Percentiles rank a stretch among this genome's conserved stretches.
These are phyloP conservation scores for Axea sp. DNA, from an alignment of 2,888 invertebrate genomes.

Conservation along the genomic window DNA sequence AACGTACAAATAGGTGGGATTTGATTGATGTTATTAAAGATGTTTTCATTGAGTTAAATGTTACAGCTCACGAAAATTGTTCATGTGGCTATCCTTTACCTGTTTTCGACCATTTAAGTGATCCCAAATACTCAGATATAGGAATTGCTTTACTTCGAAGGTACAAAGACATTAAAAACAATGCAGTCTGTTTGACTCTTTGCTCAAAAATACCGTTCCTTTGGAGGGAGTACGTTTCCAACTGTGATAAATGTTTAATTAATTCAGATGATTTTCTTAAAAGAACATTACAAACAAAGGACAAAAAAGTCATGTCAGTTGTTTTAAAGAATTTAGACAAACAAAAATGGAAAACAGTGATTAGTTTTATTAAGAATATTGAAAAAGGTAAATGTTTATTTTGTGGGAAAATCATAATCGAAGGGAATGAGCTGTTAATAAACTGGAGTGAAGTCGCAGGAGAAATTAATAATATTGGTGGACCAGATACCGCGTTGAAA, in stretches of 20 bases:
- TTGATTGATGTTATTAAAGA: constrained; percentile 76
- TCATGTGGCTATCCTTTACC: constrained; percentile 83
- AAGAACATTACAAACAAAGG: constrained; percentile 82
- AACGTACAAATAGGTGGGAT: constrained; percentile 60
- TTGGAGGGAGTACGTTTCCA: constrained; percentile 82
- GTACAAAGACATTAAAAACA: constrained; percentile 73
- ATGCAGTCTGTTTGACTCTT: constrained; percentile 66
- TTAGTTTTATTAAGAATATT: constrained; percentile 81
- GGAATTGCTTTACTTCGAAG: constrained; percentile 82
- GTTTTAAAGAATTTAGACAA: constrained; percentile 81
- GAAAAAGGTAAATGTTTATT: constrained; percentile 83
- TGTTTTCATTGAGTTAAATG: constrained; percentile 82
- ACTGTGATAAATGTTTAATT: constrained; percentile 77
- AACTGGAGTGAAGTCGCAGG: constrained; percentile 83
- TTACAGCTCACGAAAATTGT: constrained; percentile 78
- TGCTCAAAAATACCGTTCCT: constrained; percentile 83
- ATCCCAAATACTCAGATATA: constrained; percentile 80
- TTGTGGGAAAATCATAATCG: constrained; percentile 81
- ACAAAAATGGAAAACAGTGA: constrained; percentile 82
- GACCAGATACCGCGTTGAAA: constrained; percentile 81
- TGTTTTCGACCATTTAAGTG: constrained; percentile 77
- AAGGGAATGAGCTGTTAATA: constrained; percentile 75
- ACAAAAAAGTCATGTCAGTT: constrained; percentile 81
- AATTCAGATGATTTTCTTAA: constrained; percentile 22
- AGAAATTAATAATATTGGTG: constrained; percentile 83